Percentiles rank a stretch among this genome's conserved stretches.
These are phyloP conservation scores for Lamproptera curius DNA, from an alignment of 2,888 invertebrate species.

Conservation along the genomic window DNA sequence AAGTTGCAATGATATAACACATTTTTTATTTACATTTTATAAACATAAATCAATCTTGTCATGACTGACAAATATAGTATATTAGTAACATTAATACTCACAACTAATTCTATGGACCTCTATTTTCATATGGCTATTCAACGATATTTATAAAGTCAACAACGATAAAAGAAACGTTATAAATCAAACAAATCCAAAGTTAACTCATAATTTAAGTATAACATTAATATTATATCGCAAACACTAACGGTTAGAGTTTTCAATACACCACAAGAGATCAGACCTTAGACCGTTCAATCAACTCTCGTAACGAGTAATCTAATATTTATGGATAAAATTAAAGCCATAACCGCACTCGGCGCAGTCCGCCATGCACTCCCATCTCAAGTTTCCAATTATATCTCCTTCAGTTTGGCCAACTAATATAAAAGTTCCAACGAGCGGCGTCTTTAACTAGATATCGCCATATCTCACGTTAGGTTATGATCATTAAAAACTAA, in stretches of 20 bases:
- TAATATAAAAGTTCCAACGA: conserved; percentile 70
- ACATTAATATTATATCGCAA: no score
- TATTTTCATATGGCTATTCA: no score
- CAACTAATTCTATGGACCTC: no score
- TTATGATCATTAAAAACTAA: conserved; percentile 38
- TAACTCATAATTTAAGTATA: no score
- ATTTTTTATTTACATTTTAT: no score
- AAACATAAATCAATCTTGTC: no score
- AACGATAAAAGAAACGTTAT: no score
- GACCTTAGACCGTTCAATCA: conserved; percentile 4
- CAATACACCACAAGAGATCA: background rate
- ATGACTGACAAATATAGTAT: no score
- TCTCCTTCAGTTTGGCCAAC: conserved; percentile 64
- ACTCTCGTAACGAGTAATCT: conserved; percentile 14
- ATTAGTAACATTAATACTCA: no score
- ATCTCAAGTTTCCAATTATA: conserved; percentile 73
- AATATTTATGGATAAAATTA: conserved; percentile 54
- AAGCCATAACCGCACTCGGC: conserved; percentile 46
- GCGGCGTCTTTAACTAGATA: conserved; percentile 50
- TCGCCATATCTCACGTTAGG: conserved; percentile 34
- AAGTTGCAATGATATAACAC: no score
- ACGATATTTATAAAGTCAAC: no score
- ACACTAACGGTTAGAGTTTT: background rate
- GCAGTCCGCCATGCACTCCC: conserved; percentile 39
- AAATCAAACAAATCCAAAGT: no score